These are phyloP conservation scores for Crotalus helleri DNA, from an alignment of 2,113 vertebrate species.

Conservation along the genomic window DNA sequence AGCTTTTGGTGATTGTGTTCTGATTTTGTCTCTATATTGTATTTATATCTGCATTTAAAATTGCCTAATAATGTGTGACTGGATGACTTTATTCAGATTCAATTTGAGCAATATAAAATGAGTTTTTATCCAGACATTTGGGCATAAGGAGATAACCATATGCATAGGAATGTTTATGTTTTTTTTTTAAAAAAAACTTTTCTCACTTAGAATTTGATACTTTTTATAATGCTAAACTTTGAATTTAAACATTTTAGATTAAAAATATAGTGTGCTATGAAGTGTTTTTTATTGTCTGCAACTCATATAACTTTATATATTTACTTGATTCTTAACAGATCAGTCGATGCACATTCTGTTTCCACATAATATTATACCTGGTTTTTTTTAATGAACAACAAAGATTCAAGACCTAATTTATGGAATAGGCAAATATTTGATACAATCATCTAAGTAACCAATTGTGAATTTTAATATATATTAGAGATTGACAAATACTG, in stretches of 20 bases:
- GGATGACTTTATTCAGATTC: not conserved
- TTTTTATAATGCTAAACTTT: slow-evolving; percentile 65
- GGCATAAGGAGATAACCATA: slow-evolving; percentile 26
- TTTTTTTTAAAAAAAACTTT: slow-evolving; percentile 1
- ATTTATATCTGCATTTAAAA: not conserved
- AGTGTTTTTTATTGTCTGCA: slow-evolving; percentile 21
- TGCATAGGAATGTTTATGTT: slow-evolving; percentile 19
- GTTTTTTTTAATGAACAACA: not conserved
- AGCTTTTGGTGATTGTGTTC: not conserved
- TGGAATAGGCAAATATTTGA: not conserved
- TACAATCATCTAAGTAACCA: not conserved
- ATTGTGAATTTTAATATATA: not conserved
- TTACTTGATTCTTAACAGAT: not conserved
- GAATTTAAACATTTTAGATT: slow-evolving; percentile 71
- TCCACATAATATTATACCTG: not conserved
- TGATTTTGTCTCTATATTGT: not conserved
- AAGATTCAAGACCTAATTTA: not conserved
- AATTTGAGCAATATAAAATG: slow-evolving; percentile 18
- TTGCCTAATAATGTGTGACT: not conserved
- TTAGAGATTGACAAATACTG: too few species aligned
- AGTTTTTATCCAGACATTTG: not conserved
- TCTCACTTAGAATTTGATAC: slow-evolving; percentile 53
- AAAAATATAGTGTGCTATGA: slow-evolving; percentile 62
- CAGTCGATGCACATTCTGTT: not conserved
- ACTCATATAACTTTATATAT: not conserved